Evolutionary conservation across 1,140 invertebrate species (phyloP), one percentile per base, ranked within the genome.

Genomic region (Helicoverpa zea): DNA sequence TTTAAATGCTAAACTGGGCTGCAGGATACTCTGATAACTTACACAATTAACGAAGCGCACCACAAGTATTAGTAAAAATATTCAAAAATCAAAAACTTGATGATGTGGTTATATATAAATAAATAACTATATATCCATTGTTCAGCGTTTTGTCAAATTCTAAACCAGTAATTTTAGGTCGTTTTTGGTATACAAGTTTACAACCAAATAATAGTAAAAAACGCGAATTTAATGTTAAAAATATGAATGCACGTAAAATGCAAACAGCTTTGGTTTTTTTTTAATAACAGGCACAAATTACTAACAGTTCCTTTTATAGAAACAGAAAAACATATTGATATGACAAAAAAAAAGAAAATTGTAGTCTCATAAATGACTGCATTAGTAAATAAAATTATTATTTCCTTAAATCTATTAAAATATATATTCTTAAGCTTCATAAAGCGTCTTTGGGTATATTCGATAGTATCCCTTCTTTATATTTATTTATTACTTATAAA

Each of bases 381-480:
- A 23, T 7, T 49, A 51, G 47, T 76, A 76, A 76, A 76, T 76
- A 76, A 61, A 61, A 63, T 66, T 29, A 77, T 52, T 54, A 54
- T 12, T 35, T 64, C 23, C 47, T 77, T 64, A 52, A 29, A 16
- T 16, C 18, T 64, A 74, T 30, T 64, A 30, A 30, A 61, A 47
- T 49, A 23, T 63, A 64, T 63, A n/a, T 80, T 49, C 72, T 78
- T 80, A 83, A 78, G 29, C 74, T 85, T 78, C 43, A 74, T 61
- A 86, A 87, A 88, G 88, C 86, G 82, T 88, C 87, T 88, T 88
- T 87, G 88, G 87, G 87, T 90, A 84, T 83, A 68, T 81, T 81
- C 35, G 52, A 79, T 51, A 79, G 54, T 82, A 72, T 14, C 77
- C 51, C n/a, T 66, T 35, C 35, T 9, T 66, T 16, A 52, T 52